A percentile compares a stretch with the other conserved stretches of the same genome.
Evolutionary conservation across 1,140 invertebrate species (phyloP).

Genomic region (Matsumurasca onukii): DNA sequence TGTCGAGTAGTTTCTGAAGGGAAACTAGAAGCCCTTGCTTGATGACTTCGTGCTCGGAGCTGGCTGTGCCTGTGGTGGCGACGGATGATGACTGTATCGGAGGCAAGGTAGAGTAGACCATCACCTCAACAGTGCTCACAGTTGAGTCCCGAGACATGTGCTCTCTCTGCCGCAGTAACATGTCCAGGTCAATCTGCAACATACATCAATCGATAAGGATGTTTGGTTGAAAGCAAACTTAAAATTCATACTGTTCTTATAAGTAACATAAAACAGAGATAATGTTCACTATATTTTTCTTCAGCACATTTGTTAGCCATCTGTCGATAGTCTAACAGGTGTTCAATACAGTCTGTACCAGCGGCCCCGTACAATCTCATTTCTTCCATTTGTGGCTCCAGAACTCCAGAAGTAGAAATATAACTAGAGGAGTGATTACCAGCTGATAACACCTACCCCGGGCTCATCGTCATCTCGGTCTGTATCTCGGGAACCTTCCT

Average conservation of each 20-base stretch:
- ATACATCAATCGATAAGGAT: not conserved
- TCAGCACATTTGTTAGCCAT: no score
- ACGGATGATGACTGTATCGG: not conserved
- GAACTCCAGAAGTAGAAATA: no score
- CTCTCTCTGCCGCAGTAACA: conserved; percentile 9
- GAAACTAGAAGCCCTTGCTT: conserved; percentile 23
- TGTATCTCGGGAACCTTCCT: conserved; percentile 37
- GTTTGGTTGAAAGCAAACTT: not conserved
- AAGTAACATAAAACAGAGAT: no score
- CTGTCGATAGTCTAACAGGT: no score
- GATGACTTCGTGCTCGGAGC: conserved; percentile 1
- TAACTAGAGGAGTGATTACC: no score
- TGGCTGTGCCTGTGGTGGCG: not conserved
- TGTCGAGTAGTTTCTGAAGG: conserved; percentile 21
- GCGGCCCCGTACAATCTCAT: no score
- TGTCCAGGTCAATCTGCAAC: conserved; percentile 20
- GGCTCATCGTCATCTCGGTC: conserved; percentile 12
- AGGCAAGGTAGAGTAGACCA: conserved; percentile 1
- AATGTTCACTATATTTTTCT: no score
- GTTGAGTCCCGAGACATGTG: conserved; percentile 4
- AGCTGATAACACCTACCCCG: not conserved
- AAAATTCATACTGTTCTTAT: no score
- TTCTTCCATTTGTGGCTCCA: no score
- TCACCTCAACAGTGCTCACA: not conserved
- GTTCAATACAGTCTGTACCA: no score